Base-by-base conservation (phyloP, 92 coral and sea anemone species). In the Blastomussa wellsi region DNA sequence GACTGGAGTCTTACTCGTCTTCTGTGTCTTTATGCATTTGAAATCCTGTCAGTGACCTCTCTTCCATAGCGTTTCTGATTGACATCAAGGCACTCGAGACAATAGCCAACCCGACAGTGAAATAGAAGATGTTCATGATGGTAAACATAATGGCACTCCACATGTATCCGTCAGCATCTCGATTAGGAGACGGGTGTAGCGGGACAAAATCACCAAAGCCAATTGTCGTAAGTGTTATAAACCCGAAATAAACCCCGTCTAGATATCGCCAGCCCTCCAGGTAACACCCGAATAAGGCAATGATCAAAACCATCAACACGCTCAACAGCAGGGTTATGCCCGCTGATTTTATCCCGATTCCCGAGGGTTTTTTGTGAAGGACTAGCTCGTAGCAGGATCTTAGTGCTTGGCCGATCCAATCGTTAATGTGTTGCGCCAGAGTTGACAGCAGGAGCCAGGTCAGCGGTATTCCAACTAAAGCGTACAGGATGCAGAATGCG, bases 181-280 rank as follows among this genome's bases (percentile, higher is more conserved):
- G 89, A 55, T 91, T 95, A 9, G 93, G 94, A 24, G 95, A 93
- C 26, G 99, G 99, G 90, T 97, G 99, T 38, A 97, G 93, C 52
- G 99, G 99, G 84, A 97, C 99, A 76, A 97, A 97, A 74, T 97
- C 99, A 7, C 99, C 99, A 79, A 97, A 97, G 47, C 99, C 99
- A 57, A 97, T 97, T 16, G 99, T 97, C 52, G 98, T 97, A 76
- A 97, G 88, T 42, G 99, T 97, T 88, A 97, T 92, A 86, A 97
- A 94, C 57, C 99, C 99, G 74, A 97, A 97, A 55, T 97, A 97
- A 48, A 95, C 79, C 35, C 99, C 99, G 22, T 97, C 98, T 41
- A 97, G 68, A 72, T 92, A 97, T 5, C 97, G 82, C 98, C 99
- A 97, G 36, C 95, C 96, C 62, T 97, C 99, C 0, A 90, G 89